A percentile compares a stretch with the other conserved stretches of the same genome.
Conservation (phyloP, 1,140 invertebrate species). For the Penaeus vannamei region DNA sequence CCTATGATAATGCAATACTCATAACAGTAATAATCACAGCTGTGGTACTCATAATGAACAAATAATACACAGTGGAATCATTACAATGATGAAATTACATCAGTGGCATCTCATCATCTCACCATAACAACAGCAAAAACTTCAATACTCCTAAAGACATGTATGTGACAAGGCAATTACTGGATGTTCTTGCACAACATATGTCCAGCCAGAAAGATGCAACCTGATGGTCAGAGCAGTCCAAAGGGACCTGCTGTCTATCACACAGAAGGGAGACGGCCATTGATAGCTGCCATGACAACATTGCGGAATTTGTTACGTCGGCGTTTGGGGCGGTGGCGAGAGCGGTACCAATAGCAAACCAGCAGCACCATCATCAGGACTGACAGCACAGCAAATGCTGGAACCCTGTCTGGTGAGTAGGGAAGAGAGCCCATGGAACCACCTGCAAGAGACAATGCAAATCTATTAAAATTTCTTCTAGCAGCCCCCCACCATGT, state of each 20-base stretch:
- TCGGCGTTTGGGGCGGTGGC: conserved; percentile 59
- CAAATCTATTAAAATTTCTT: conserved; percentile 1
- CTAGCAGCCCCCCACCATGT: too few relatives aligned
- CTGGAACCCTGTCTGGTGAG: conserved; percentile 41
- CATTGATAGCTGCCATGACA: conserved; percentile 60
- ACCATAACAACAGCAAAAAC: neutral
- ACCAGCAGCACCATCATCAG: conserved; percentile 55
- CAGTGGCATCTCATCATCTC: too few relatives aligned
- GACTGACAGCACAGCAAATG: conserved; percentile 52
- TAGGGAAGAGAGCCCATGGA: conserved; percentile 16
- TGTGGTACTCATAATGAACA: too few relatives aligned
- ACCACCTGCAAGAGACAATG: conserved; percentile 41
- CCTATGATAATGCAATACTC: too few relatives aligned
- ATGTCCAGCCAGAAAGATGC: neutral
- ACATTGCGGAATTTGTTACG: conserved; percentile 63
- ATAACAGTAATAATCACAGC: too few relatives aligned
- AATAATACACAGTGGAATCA: too few relatives aligned
- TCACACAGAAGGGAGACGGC: conserved; percentile 62
- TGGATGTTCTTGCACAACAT: neutral
- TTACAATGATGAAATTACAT: too few relatives aligned
- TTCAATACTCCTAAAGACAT: neutral
- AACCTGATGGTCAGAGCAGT: too few relatives aligned
- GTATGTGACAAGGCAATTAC: neutral
- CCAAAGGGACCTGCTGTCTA: neutral
- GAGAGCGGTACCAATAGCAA: conserved; percentile 63